Base-by-base conservation (phyloP, 2,888 invertebrate genomes). In the Lymantria dispar region DNA sequence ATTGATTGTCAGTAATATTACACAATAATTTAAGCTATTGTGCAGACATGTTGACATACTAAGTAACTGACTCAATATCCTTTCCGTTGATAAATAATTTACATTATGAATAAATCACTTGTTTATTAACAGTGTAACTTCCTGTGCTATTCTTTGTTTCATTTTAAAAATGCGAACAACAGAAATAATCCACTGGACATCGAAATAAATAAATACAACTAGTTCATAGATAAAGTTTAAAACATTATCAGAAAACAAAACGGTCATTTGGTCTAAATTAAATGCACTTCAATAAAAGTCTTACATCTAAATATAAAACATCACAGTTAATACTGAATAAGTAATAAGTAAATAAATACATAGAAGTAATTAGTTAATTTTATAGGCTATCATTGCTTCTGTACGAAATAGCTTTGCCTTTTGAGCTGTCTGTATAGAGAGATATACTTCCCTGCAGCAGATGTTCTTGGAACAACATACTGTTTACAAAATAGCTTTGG, bases 361-460 rank as follows among this genome's bases (percentile, higher is more conserved):
- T 70, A 75, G 47, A 71, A 65, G 63, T 71, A 71, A 71, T 63
- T 66, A 54, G 57, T 59, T 59, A 50, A 62, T 52, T 14, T 45
- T 54, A 60, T 66, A 65, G 62, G 70, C 67, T 78, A 85, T 80
- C 83, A 89, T 82, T 88, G 87, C 77, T 78, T 82, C 66, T 91
- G 91, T 72, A 90, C 80, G 67, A 91, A 90, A 68, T 84, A 88
- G 62, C 72, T 88, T 66, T 89, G 89, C 68, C 89, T 77, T 68
- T 90, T 91, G 39, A 97, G 90, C 78, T 95, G 94, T 68, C 97
- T 93, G 80, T 96, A 96, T 36, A 97, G 87, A 1, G 95, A 95
- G 62, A 97, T 96, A 79, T 97, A 98, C 87, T 96, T 97, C 45
- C 96, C 95, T 43, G 96, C 97, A 15, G 95, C 94, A 30, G 95